Evolutionary conservation across 2,888 invertebrate genomes (phyloP).

Genomic region (Rhagium mordax): DNA sequence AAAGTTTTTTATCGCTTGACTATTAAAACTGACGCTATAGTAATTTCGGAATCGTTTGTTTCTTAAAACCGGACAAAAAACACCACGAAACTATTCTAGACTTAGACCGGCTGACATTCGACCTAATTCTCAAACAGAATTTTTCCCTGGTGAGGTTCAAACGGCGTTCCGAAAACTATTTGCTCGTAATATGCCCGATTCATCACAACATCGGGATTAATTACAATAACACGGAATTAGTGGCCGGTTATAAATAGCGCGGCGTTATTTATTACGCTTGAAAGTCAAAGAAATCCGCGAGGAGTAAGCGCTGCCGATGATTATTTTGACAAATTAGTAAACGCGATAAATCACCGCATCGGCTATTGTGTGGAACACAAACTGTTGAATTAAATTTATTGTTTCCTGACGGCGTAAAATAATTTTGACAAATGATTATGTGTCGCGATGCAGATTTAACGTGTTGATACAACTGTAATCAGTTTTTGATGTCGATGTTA

Average conservation of each 20-base stretch:
- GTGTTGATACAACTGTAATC: background rate
- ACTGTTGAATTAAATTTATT: conserved; percentile 14
- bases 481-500: background rate
- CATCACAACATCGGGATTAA: background rate
- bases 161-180: background rate
- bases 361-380: background rate
- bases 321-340: background rate
- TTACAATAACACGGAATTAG: background rate
- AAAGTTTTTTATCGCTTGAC: no score
- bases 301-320: background rate
- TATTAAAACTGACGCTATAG: no score
- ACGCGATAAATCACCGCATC: background rate
- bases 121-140: background rate
- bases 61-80: no score
- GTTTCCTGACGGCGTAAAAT: background rate
- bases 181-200: conserved; percentile 2
- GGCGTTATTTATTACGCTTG: background rate
- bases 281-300: background rate
- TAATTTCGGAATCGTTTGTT: no score
- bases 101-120: background rate
- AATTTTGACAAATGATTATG: background rate
- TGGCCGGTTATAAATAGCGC: background rate
- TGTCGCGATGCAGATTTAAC: background rate
- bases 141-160: background rate
- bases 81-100: background rate